These are phyloP conservation scores for Lepidurus packardi DNA, from an alignment of 1,140 invertebrate genomes.

Conservation along the genomic window DNA sequence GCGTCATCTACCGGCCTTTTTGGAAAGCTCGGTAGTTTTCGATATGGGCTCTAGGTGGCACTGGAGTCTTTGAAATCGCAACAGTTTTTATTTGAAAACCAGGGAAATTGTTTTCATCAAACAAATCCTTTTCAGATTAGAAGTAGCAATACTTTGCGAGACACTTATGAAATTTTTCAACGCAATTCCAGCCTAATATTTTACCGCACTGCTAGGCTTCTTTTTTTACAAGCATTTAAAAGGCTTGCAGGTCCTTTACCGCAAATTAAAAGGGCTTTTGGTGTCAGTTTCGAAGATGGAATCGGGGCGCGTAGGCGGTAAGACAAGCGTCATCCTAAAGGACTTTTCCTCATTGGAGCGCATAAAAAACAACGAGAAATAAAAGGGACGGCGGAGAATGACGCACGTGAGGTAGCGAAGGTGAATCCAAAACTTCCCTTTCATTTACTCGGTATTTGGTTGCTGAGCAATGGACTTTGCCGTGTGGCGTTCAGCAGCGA, in stretches of 20 bases:
- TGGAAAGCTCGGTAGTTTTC: neutral
- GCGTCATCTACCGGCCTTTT: neutral
- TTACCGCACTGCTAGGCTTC: no score
- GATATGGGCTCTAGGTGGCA: neutral
- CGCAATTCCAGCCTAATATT: no score
- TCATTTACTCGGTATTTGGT: neutral
- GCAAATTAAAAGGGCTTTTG: no score
- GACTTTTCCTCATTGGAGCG: neutral
- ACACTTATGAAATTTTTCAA: no score
- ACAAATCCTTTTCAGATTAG: no score
- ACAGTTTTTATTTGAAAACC: neutral
- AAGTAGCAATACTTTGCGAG: no score
- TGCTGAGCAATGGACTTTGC: constrained; percentile 4
- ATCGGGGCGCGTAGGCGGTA: neutral
- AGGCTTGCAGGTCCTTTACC: no score
- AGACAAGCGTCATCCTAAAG: neutral
- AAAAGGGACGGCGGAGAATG: neutral
- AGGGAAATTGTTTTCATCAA: no score
- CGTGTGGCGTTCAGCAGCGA: constrained; percentile 23
- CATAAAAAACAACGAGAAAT: neutral
- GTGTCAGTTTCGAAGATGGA: neutral
- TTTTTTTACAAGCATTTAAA: no score
- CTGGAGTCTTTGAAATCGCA: neutral
- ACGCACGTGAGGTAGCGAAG: neutral
- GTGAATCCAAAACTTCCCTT: neutral